Evolutionary conservation across 2,113 vertebrate genomes (phyloP), one percentile per base, ranked within the genome.

Genomic region (Myotis yumanensis): DNA sequence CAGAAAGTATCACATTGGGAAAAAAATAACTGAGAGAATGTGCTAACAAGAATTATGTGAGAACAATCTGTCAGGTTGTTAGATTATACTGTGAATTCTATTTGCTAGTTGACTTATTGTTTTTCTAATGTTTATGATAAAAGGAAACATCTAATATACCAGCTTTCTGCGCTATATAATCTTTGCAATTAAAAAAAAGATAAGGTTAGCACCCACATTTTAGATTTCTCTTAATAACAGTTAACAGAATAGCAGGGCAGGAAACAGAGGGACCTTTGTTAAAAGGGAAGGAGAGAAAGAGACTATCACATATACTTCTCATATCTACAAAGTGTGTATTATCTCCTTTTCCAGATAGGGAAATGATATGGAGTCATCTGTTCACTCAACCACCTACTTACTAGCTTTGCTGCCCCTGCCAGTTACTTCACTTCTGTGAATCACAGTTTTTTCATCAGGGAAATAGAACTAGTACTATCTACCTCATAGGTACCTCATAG

Each of bases 71-170:
- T 54, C 40, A 75, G 69, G 43, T 8, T 93, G 59, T 23, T 75
- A 80, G 43, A 59, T 16, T 71, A 64, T 11, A 76, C 7, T 68
- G 46, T 54, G 52, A 90, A 66, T 86, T 79, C 54, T 59, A 87
- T 35, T 83, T 81, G 75, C 69, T 73, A 57, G 69, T 57, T 32
- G 54, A 88, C 28, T 54, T 52, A n/a, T 4, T 46, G 28, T 76
- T 93, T 94, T 95, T 71, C 18, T 95, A 73, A 73, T 59, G 73
- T 64, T 90, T 90, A 85, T 54, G 79, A 86, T 69, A 89, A 92
- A 94, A 90, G 88, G 40, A 90, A 54, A 82, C 48, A 94, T 11
- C 20, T 46, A 96, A 54, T 68, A 90, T 86, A 52, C 28, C 46
- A 82, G 82, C 35, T n/a, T 92, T 84, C n/a, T 82, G 68, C n/a